These are phyloP conservation scores for Zaprionus lineosus DNA, from an alignment of 2,888 invertebrate genomes.

Conservation along the genomic window DNA sequence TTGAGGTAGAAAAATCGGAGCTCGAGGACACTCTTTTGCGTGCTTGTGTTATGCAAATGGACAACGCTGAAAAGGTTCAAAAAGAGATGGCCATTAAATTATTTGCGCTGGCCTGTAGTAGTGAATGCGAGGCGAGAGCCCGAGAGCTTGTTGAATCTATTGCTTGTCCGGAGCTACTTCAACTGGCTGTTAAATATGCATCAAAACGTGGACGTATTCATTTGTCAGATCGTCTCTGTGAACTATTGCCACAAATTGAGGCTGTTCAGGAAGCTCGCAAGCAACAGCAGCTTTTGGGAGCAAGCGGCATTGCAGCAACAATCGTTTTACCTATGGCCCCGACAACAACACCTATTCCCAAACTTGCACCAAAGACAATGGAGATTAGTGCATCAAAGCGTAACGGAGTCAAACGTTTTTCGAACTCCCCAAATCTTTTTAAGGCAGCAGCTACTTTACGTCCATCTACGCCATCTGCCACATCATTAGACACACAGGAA, in stretches of 20 bases:
- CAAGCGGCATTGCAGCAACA: conserved; percentile 54
- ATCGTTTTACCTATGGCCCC: conserved; percentile 58
- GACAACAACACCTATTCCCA: conserved; percentile 31
- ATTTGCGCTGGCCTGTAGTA: conserved; percentile 94
- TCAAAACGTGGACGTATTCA: conserved; percentile 89
- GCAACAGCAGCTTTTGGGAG: conserved; percentile 60
- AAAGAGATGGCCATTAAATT: conserved; percentile 93
- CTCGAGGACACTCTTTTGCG: conserved; percentile 90
- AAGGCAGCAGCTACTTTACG: conserved; percentile 64
- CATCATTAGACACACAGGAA: conserved; percentile 66
- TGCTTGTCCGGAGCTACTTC: conserved; percentile 89
- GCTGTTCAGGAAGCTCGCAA: conserved; percentile 77
- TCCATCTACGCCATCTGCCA: conserved; percentile 38
- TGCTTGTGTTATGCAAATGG: conserved; percentile 85
- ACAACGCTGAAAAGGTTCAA: conserved; percentile 87
- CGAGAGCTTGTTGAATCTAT: conserved; percentile 93
- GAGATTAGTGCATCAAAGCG: conserved; percentile 80
- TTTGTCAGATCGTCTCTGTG: conserved; percentile 89
- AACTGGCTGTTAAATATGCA: conserved; percentile 94
- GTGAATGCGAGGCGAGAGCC: conserved; percentile 92
- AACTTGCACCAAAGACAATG: conserved; percentile 79
- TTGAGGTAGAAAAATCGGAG: conserved; percentile 90
- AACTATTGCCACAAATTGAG: conserved; percentile 84
- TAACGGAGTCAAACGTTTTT: conserved; percentile 85
- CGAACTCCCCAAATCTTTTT: conserved; percentile 67